Percentiles rank a stretch among this genome's conserved stretches.
These are phyloP conservation scores for Pseudopipra pipra DNA, from an alignment of 2,113 vertebrate species.

Conservation along the genomic window DNA sequence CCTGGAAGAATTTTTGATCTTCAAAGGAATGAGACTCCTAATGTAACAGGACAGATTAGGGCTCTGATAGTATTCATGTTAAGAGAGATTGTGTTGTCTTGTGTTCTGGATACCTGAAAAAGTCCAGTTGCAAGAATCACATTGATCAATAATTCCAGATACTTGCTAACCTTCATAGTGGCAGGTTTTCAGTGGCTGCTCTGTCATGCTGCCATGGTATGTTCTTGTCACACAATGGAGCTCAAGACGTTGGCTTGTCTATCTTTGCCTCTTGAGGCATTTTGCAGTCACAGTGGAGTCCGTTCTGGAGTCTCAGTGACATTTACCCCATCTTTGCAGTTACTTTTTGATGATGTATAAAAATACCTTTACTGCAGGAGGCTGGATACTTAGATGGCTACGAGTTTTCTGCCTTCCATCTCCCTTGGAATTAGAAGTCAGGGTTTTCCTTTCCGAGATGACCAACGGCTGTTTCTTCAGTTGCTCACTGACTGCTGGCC, in stretches of 20 bases:
- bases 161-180: neutral
- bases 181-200: neutral
- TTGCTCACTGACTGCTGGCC: neutral
- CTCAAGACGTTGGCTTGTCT: neutral
- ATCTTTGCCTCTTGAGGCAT: neutral
- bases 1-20: neutral
- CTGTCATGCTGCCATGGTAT: neutral
- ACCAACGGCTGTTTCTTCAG: neutral
- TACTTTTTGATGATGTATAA: neutral
- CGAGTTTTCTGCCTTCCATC: neutral
- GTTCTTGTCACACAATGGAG: neutral
- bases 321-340: neutral
- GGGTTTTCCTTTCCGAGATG: neutral
- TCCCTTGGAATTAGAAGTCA: neutral
- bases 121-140: neutral
- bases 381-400: neutral
- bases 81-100: neutral
- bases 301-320: neutral
- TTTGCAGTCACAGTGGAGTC: neutral
- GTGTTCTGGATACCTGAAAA: neutral
- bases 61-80: neutral
- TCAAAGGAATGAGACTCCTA: neutral
- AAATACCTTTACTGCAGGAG: neutral
- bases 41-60: neutral
- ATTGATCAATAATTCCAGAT: neutral